phyloP scores from a whole-genome alignment of 2,888 invertebrate genomes.

The Eilema caniola region DNA sequence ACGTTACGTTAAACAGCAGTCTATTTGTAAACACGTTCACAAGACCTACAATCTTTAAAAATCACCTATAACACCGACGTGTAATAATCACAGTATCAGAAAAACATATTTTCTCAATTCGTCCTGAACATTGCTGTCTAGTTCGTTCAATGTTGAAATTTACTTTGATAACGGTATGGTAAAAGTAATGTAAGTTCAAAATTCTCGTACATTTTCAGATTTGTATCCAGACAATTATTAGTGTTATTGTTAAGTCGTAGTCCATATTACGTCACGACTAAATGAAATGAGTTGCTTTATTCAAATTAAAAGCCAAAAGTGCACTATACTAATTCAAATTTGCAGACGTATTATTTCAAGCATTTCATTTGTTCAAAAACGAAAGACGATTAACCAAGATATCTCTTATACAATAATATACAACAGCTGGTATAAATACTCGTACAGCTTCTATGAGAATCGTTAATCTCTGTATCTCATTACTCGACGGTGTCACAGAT shows the following conservation, averaged over 20 bases:
- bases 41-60: constrained; percentile 67
- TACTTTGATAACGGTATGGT: too few relatives aligned
- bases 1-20: constrained; percentile 76
- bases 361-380: background rate
- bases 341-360: background rate
- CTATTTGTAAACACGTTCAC: constrained; percentile 78
- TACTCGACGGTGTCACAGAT: constrained; percentile 60
- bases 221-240: too few relatives aligned
- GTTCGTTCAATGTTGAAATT: too few relatives aligned
- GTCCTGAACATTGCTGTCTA: too few relatives aligned
- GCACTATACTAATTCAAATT: background rate
- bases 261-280: too few relatives aligned
- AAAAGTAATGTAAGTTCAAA: too few relatives aligned
- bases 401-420: background rate
- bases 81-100: constrained; percentile 20
- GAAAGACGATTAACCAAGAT: background rate
- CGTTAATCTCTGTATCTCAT: constrained; percentile 9
- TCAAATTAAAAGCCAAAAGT: background rate
- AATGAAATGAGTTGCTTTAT: background rate
- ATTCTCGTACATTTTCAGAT: too few relatives aligned
- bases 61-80: constrained; percentile 60
- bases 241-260: too few relatives aligned
- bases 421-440: background rate
- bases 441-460: too few relatives aligned
- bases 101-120: background rate